A percentile compares a stretch with the other conserved stretches of the same genome.
These are phyloP conservation scores for Thumatha senex DNA, from an alignment of 2,888 invertebrate genomes.

Conservation along the genomic window DNA sequence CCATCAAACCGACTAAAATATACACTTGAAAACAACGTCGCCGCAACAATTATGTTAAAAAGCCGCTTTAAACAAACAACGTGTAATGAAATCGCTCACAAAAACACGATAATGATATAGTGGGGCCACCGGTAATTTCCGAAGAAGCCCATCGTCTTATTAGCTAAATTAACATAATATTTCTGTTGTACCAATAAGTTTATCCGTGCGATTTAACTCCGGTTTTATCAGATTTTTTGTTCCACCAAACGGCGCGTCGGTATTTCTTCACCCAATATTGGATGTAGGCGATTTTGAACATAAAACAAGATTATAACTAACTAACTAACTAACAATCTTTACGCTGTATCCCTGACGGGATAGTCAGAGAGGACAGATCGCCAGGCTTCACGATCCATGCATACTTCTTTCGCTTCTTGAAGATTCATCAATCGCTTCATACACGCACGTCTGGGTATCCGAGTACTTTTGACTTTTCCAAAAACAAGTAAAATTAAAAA, in stretches of 20 bases:
- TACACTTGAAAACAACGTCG: slow-evolving; percentile 34
- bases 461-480: too few relatives aligned
- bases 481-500: too few relatives aligned
- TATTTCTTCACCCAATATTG: slow-evolving; percentile 21
- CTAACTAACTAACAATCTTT: too few relatives aligned
- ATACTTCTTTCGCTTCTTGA: too few relatives aligned
- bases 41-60: slow-evolving; percentile 45
- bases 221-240: slow-evolving; percentile 31
- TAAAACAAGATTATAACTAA: slow-evolving; percentile 10
- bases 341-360: too few relatives aligned
- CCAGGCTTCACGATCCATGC: too few relatives aligned
- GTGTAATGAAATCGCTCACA: slow-evolving; percentile 52
- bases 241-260: slow-evolving; percentile 22
- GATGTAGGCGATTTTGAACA: slow-evolving; percentile 10
- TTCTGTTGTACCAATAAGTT: slow-evolving; percentile 46
- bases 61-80: slow-evolving; percentile 57
- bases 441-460: too few relatives aligned
- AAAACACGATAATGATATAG: slow-evolving; percentile 58
- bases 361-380: too few relatives aligned
- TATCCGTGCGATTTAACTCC: slow-evolving; percentile 46
- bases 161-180: slow-evolving; percentile 66
- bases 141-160: slow-evolving; percentile 62
- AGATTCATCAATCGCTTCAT: too few relatives aligned
- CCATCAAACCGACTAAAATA: slow-evolving; percentile 43
- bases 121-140: slow-evolving; percentile 57